A percentile compares a stretch with the other conserved stretches of the same genome.
Evolutionary conservation across 2,797 vertebrate species (phyloP).

Genomic region (Liparis tanakae): DNA sequence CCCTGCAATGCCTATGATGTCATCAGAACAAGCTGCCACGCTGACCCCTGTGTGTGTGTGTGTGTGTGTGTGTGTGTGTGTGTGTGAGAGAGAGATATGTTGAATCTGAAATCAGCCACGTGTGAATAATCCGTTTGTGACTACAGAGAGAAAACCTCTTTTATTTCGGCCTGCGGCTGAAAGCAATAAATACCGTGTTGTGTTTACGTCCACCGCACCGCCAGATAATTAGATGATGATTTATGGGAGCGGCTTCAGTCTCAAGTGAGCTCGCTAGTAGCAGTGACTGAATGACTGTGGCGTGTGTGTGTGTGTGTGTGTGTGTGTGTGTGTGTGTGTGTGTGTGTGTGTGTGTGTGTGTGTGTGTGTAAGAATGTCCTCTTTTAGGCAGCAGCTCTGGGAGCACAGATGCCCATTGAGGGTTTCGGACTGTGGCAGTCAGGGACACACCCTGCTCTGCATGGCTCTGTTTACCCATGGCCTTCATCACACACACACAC

Average conservation of each 20-base stretch:
- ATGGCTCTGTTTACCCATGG: constrained; percentile 71
- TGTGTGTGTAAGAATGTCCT: constrained; percentile 66
- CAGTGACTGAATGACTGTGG: constrained; percentile 31
- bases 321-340: constrained; percentile 23
- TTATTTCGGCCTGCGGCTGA: constrained; percentile 1
- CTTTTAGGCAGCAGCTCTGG: constrained; percentile 68
- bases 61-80: too few relatives aligned
- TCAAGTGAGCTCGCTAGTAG: constrained; percentile 27
- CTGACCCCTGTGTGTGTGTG: constrained; percentile 15
- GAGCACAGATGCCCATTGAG: constrained; percentile 82
- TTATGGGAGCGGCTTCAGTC: constrained; percentile 40
- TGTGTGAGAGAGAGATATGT: constrained; percentile 24
- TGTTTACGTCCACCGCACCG: not conserved
- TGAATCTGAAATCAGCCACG: constrained; percentile 40
- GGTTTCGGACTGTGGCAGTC: constrained; percentile 67
- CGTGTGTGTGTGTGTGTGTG: constrained; percentile 29
- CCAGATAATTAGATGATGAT: constrained; percentile 34
- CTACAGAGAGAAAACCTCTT: not conserved
- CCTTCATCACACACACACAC: constrained; percentile 41
- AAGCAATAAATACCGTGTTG: constrained; percentile 19
- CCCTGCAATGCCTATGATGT: constrained; percentile 69
- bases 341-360: constrained; percentile 25
- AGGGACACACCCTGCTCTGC: constrained; percentile 72
- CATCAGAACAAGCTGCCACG: constrained; percentile 58
- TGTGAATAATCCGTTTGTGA: constrained; percentile 47